Evolutionary conservation across 2,113 vertebrate species (phyloP).

Genomic region (Paramisgurnus dabryanus): DNA sequence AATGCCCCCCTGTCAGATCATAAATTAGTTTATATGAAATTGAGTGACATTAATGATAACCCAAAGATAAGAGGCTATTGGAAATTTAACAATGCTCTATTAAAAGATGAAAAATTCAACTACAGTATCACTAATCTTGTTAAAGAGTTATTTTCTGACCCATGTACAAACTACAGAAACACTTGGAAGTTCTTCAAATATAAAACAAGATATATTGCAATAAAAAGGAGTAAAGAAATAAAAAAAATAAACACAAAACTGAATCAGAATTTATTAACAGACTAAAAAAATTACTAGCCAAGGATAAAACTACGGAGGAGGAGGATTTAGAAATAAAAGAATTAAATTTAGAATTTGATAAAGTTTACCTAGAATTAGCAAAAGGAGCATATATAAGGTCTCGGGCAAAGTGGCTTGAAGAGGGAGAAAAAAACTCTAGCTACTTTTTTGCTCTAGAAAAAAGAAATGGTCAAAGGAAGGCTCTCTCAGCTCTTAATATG

Average conservation of each 20-base stretch:
- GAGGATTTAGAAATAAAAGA: background rate
- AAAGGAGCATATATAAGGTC: conserved; percentile 4
- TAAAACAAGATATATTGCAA: background rate
- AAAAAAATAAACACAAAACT: background rate
- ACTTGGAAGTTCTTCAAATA: background rate
- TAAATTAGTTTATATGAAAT: background rate
- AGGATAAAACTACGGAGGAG: background rate
- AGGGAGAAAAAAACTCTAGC: background rate
- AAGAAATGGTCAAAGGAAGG: background rate
- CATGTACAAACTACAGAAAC: background rate
- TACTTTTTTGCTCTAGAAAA: background rate
- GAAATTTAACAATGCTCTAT: no score
- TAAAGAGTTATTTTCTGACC: no score
- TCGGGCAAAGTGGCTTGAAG: background rate
- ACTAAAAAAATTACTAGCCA: background rate
- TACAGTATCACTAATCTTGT: no score
- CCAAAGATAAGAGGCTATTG: no score
- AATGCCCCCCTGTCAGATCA: background rate
- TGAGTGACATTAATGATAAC: background rate
- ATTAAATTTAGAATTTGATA: background rate
- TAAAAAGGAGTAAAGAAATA: conserved; percentile 3
- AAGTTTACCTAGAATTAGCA: background rate
- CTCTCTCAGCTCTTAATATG: background rate
- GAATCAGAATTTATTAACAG: background rate
- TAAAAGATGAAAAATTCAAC: no score